Percentiles rank a stretch among this genome's conserved stretches.
Evolutionary conservation across 2,888 invertebrate species (phyloP).

Genomic region (Craniophora ligustri): DNA sequence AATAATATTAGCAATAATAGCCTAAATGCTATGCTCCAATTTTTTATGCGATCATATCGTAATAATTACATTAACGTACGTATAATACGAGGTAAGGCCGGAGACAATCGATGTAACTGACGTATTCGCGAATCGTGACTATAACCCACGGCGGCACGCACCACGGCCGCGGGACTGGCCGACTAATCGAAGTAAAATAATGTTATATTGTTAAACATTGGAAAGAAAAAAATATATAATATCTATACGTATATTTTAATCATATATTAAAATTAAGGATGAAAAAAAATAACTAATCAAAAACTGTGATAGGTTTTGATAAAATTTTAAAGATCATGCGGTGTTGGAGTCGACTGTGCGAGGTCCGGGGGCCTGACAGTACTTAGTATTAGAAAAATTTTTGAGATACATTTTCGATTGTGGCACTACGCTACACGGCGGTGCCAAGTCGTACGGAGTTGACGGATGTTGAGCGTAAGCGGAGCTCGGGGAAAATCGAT

Average conservation of each 20-base stretch:
- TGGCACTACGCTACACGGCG: constrained; percentile 52
- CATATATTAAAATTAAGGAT: constrained; percentile 88
- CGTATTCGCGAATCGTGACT: constrained; percentile 2
- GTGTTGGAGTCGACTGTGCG: constrained; percentile 56
- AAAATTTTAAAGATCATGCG: constrained; percentile 84
- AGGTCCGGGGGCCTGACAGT: constrained; percentile 53
- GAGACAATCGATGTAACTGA: constrained; percentile 22
- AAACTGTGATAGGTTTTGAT: constrained; percentile 89
- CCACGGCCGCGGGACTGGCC: constrained; percentile 58
- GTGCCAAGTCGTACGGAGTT: constrained; percentile 48
- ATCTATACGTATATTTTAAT: constrained; percentile 88
- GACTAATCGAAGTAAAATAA: constrained; percentile 83
- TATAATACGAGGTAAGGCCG: constrained; percentile 62
- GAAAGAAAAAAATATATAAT: constrained; percentile 81
- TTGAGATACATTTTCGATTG: constrained; percentile 77
- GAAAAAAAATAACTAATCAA: constrained; percentile 85
- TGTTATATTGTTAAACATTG: constrained; percentile 88
- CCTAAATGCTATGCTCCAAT: constrained; percentile 85
- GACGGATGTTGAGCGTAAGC: constrained; percentile 46
- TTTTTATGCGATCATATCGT: constrained; percentile 84
- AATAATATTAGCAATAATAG: constrained; percentile 88
- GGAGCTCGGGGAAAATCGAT: constrained; percentile 55
- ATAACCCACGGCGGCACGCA: constrained; percentile 50
- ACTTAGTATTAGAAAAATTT: constrained; percentile 76
- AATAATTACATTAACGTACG: constrained; percentile 66